A percentile compares a stretch with the other conserved stretches of the same genome.
phyloP scores from a whole-genome alignment of 2,888 invertebrate genomes.

The Watsonalla cultraria region DNA sequence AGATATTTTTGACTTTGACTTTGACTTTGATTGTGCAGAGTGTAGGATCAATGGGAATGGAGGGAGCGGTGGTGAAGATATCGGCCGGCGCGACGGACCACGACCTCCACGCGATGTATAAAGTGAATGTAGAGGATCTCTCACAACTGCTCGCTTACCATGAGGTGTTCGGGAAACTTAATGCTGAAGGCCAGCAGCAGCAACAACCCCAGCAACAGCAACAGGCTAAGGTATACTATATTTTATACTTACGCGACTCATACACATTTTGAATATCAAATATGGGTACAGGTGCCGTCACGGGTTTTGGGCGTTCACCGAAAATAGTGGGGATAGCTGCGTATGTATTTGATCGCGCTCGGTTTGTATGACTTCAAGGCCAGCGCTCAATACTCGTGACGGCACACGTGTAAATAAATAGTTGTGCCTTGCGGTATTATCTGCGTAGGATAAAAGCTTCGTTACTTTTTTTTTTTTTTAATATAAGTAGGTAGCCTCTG shows the following conservation, averaged over 20 bases:
- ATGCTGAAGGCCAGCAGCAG: constrained; percentile 57
- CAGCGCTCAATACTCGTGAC: too few relatives aligned
- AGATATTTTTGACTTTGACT: background rate
- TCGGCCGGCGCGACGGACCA: constrained; percentile 82
- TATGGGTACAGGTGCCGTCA: too few relatives aligned
- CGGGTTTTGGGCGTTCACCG: too few relatives aligned
- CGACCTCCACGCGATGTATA: constrained; percentile 90
- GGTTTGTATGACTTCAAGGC: too few relatives aligned
- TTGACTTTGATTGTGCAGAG: constrained; percentile 32
- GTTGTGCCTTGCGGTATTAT: too few relatives aligned
- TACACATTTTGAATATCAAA: too few relatives aligned
- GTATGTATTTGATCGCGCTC: too few relatives aligned
- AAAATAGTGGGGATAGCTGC: too few relatives aligned
- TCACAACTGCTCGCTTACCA: constrained; percentile 91
- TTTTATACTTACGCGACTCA: background rate
- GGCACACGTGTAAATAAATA: too few relatives aligned
- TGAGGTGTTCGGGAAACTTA: constrained; percentile 83
- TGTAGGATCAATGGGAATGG: constrained; percentile 74
- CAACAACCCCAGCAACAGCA: background rate
- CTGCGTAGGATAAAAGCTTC: too few relatives aligned
- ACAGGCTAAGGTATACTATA: constrained; percentile 44
- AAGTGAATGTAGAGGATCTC: constrained; percentile 90
- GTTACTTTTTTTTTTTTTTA: too few relatives aligned
- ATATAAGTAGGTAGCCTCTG: too few relatives aligned
- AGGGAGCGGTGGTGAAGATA: constrained; percentile 87